Evolutionary conservation across 2,888 invertebrate genomes (phyloP).

Genomic region (Xanthorhoe designata): DNA sequence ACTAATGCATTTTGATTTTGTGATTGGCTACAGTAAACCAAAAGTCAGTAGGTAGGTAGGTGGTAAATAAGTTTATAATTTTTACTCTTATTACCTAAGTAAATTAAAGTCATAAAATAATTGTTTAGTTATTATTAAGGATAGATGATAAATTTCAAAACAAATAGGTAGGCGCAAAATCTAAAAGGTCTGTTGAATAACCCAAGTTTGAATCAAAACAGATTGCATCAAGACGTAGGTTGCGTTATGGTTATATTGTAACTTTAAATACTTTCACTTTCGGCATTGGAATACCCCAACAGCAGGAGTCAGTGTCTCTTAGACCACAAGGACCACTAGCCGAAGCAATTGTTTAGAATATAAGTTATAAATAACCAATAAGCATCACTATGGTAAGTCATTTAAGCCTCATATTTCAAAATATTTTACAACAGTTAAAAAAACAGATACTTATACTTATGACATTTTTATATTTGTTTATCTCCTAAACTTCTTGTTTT

Average conservation of each 20-base stretch:
- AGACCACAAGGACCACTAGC: constrained; percentile 43
- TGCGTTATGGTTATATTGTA: constrained; percentile 26
- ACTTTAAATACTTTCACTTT: constrained; percentile 43
- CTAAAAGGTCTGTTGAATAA: constrained; percentile 8
- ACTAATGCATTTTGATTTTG: background rate
- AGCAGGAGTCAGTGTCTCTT: constrained; percentile 46
- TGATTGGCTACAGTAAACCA: too few relatives aligned
- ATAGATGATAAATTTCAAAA: background rate
- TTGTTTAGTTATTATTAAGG: too few relatives aligned
- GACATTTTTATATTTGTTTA: background rate
- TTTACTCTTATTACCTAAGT: too few relatives aligned
- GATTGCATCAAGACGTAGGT: constrained; percentile 24
- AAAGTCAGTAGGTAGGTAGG: too few relatives aligned
- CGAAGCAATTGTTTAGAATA: constrained; percentile 22
- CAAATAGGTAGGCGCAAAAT: background rate
- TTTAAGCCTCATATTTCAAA: background rate
- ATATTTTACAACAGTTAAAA: background rate
- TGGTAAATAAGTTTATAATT: too few relatives aligned
- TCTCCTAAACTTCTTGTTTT: background rate
- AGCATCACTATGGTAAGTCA: constrained; percentile 53
- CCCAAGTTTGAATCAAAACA: constrained; percentile 1
- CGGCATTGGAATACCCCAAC: constrained; percentile 25
- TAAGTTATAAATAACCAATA: constrained; percentile 16
- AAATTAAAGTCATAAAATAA: too few relatives aligned
- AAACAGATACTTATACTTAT: too few relatives aligned